These are phyloP conservation scores for Epizoanthus scotinus DNA, from an alignment of 92 coral and sea anemone species.

Conservation along the genomic window DNA sequence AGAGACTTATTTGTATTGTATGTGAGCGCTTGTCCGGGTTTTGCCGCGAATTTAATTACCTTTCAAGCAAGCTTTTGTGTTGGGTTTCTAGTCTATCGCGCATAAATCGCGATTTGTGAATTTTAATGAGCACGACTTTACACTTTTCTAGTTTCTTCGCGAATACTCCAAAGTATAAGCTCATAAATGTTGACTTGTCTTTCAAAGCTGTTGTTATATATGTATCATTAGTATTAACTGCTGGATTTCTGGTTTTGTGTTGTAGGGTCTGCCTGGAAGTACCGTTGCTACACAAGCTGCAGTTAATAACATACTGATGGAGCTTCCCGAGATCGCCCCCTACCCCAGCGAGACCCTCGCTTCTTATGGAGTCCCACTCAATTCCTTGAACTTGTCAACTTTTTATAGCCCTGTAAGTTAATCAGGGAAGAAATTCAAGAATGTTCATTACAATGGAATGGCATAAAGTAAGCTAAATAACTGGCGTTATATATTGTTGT, in stretches of 20 bases:
- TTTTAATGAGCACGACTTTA: conserved; percentile 6
- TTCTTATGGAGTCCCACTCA: conserved; percentile 13
- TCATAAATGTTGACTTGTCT: not conserved
- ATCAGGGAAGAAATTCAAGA: conserved; percentile 37
- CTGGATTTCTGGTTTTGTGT: conserved; percentile 25
- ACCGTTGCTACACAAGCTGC: conserved; percentile 59
- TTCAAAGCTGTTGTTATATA: conserved; percentile 23
- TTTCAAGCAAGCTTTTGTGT: conserved; percentile 68
- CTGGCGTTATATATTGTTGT: conserved; percentile 37
- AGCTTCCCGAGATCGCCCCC: conserved; percentile 84
- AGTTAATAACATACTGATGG: conserved; percentile 68
- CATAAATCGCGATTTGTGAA: conserved; percentile 35
- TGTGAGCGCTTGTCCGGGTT: conserved; percentile 43
- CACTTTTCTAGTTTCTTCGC: not conserved
- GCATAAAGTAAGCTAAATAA: conserved; percentile 65
- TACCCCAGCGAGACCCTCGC: conserved; percentile 46
- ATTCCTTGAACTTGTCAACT: conserved; percentile 40
- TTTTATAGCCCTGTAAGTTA: conserved; percentile 47
- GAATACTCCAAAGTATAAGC: not conserved
- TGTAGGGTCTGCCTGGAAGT: conserved; percentile 63
- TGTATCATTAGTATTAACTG: conserved; percentile 41
- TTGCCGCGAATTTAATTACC: conserved; percentile 61
- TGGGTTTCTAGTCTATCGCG: conserved; percentile 56
- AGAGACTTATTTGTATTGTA: conserved; percentile 58
- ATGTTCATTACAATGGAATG: conserved; percentile 83